Evolutionary conservation across 2,797 vertebrate species (phyloP).

Genomic region (Danio choprae): DNA sequence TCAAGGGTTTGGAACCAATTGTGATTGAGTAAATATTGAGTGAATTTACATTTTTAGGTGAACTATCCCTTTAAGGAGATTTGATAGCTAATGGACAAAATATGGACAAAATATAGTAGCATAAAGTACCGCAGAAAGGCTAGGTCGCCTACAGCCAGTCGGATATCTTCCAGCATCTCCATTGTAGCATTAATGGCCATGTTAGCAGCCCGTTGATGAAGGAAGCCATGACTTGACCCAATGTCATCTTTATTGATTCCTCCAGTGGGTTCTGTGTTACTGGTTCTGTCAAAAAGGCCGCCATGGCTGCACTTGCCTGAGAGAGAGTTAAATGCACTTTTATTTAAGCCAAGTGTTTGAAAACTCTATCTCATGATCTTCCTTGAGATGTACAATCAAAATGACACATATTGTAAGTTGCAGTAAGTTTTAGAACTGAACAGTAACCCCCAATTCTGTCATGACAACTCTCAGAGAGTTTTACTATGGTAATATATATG

Average conservation of each 20-base stretch:
- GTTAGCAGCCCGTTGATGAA: slow-evolving; percentile 69
- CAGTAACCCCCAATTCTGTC: too few relatives aligned
- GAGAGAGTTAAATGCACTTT: not conserved
- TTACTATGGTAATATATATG: too few relatives aligned
- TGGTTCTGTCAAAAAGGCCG: slow-evolving; percentile 44
- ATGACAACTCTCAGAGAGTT: too few relatives aligned
- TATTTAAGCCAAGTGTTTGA: not conserved
- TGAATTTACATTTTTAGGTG: too few relatives aligned
- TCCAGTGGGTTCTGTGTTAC: slow-evolving; percentile 33
- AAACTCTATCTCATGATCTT: too few relatives aligned
- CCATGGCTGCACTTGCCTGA: slow-evolving; percentile 78
- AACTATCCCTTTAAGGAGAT: not conserved
- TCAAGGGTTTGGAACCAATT: too few relatives aligned
- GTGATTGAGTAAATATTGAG: too few relatives aligned
- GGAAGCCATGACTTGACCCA: slow-evolving; percentile 24
- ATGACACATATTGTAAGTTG: too few relatives aligned
- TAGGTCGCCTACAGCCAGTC: slow-evolving; percentile 61
- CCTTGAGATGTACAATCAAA: too few relatives aligned
- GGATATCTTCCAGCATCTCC: slow-evolving; percentile 75
- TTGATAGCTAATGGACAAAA: not conserved
- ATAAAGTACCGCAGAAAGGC: slow-evolving; percentile 69
- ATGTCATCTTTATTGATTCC: slow-evolving; percentile 52
- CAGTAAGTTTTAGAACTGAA: too few relatives aligned
- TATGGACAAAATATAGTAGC: too few relatives aligned
- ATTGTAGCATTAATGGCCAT: slow-evolving; percentile 70